Percentiles rank a stretch among this genome's conserved stretches.
phyloP scores from a whole-genome alignment of 2,113 vertebrate genomes.

The Ceuthmochares aereus region DNA sequence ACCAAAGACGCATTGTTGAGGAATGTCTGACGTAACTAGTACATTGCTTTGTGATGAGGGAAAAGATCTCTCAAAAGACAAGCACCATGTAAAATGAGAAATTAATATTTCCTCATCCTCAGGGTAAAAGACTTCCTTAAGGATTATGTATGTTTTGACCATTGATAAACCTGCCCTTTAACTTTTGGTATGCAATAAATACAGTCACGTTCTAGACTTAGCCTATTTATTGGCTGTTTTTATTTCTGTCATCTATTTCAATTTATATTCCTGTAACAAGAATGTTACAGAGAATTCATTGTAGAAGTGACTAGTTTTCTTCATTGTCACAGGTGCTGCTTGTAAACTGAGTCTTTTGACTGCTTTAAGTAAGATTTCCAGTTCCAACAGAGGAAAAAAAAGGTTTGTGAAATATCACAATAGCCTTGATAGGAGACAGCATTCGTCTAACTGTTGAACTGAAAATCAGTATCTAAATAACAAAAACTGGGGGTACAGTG shows the following conservation, averaged over 20 bases:
- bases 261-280: background rate
- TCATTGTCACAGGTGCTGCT: background rate
- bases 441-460: background rate
- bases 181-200: background rate
- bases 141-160: background rate
- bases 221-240: background rate
- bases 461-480: background rate
- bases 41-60: background rate
- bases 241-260: background rate
- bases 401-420: background rate
- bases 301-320: background rate
- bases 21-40: background rate
- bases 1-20: background rate
- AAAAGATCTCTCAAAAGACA: background rate
- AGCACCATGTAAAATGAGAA: background rate
- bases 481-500: background rate
- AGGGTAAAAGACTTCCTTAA: background rate
- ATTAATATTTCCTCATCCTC: background rate
- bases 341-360: background rate
- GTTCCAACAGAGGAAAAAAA: background rate
- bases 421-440: background rate
- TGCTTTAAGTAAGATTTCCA: background rate
- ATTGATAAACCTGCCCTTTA: background rate
- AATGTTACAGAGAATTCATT: background rate
- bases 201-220: background rate